Evolutionary conservation across 2,888 invertebrate species (phyloP), one percentile per base, ranked within the genome.

Genomic region (Lasioglossum calceatum): DNA sequence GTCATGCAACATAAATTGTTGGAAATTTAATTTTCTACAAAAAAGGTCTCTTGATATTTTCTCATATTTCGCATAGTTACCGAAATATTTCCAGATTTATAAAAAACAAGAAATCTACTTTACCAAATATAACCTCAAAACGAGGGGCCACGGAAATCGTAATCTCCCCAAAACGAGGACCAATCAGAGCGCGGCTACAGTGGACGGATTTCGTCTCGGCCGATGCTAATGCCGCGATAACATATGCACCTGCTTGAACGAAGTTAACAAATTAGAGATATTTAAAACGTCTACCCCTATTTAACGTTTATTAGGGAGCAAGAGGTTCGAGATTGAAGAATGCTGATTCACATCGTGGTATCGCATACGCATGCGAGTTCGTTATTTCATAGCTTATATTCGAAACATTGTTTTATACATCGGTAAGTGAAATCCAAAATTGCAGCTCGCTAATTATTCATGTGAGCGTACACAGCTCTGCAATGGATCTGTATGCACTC

Each of bases 401-500:
- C n/a, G 39, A 76, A 81, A 50, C 71, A 72, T 61, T 54, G 50
- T 84, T 82, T 70, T 58, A 54, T 61, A 77, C 7, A 58, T 32
- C 61, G 27, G 16, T 10, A 58, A 27, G 14, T 1, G 82, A 75
- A 81, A 71, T 16, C 42, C 4, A 61, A 80, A 81, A 81, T 84
- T 82, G 54, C 77, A 12, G 32, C 1, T 27, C 0, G 61, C 50
- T 23, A 73, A 84, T 84, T 84, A 84, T 81, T 84, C 74, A 77
- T 75, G 3, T 8, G 27, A 27, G 12, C 16, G 54, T 44, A 14
- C n/a, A 19, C 36, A 36, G 16, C 23, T 42, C 19, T 71, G 61
- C 47, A 50, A 61, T 32, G 47, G 39, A 36, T 47, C n/a, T 16
- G 4, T 36, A 58, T 58, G 27, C 14, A n/a, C 19, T 14, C 58